phyloP scores from a whole-genome alignment of 1,140 invertebrate species.

The Idris sp. region DNA sequence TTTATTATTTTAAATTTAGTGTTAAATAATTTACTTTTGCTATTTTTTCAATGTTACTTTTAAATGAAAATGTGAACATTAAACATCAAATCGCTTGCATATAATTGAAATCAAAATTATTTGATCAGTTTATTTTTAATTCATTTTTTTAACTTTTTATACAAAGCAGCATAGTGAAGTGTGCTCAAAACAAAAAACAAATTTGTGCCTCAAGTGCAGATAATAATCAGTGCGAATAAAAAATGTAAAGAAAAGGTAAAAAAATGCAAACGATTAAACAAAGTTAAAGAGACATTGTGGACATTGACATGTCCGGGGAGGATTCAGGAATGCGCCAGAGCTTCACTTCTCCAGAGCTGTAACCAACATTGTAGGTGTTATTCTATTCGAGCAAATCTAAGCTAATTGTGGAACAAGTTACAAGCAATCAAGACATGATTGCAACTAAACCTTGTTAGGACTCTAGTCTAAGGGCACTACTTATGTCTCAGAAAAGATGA shows the following conservation, averaged over 20 bases:
- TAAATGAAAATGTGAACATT: background rate
- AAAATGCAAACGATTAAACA: slow-evolving; percentile 60
- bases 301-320: slow-evolving; percentile 76
- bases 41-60: background rate
- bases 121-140: too few species aligned
- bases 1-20: too few species aligned
- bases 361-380: slow-evolving; percentile 75
- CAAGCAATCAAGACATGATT: slow-evolving; percentile 2
- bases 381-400: slow-evolving; percentile 35
- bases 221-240: slow-evolving; percentile 44
- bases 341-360: slow-evolving; percentile 78
- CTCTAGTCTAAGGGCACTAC: slow-evolving; percentile 18
- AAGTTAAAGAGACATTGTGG: slow-evolving; percentile 75
- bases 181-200: slow-evolving; percentile 8
- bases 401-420: slow-evolving; percentile 20
- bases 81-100: slow-evolving; percentile 12
- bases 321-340: slow-evolving; percentile 78
- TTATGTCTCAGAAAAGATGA: slow-evolving; percentile 12
- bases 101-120: too few species aligned
- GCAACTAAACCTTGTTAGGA: slow-evolving; percentile 21
- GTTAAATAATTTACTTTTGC: too few species aligned
- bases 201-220: slow-evolving; percentile 32
- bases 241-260: slow-evolving; percentile 50
- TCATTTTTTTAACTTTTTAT: too few species aligned
- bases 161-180: background rate